These are phyloP conservation scores for Pangasius larnaudii DNA, from an alignment of 2,797 vertebrate species.

Conservation along the genomic window DNA sequence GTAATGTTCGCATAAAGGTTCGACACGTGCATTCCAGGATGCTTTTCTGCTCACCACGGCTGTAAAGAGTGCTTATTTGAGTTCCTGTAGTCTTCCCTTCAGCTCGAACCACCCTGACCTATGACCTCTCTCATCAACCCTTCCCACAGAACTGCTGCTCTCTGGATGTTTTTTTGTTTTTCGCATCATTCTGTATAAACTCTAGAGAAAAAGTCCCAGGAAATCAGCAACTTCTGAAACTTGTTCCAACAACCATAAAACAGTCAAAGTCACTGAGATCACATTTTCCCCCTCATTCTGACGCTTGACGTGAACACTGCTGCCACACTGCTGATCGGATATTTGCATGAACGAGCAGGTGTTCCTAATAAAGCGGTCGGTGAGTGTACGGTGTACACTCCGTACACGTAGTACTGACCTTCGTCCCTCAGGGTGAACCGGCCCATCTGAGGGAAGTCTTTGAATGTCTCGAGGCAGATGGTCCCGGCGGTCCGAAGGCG, in stretches of 20 bases:
- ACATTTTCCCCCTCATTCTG: background rate
- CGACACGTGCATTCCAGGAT: background rate
- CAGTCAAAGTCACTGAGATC: background rate
- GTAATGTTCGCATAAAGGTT: no score
- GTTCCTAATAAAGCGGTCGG: background rate
- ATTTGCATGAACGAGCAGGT: background rate
- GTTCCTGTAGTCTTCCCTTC: background rate
- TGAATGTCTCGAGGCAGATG: slow-evolving; percentile 99
- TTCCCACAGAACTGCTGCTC: no score
- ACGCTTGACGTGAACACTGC: background rate
- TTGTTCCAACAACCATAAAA: no score
- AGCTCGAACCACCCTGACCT: background rate
- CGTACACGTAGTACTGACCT: slow-evolving; percentile 73
- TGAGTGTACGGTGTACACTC: background rate
- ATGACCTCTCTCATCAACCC: background rate
- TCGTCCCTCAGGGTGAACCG: slow-evolving; percentile 97
- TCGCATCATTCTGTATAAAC: background rate
- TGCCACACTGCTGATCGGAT: background rate
- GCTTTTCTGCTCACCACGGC: background rate
- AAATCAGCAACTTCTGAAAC: no score
- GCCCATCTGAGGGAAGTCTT: slow-evolving; percentile 99
- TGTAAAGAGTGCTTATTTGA: background rate
- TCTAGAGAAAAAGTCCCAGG: background rate
- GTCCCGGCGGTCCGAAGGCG: slow-evolving; percentile 94
- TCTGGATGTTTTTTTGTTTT: background rate